Base-by-base conservation (phyloP, 2,113 vertebrate genomes). In the Panthera uncia region DNA sequence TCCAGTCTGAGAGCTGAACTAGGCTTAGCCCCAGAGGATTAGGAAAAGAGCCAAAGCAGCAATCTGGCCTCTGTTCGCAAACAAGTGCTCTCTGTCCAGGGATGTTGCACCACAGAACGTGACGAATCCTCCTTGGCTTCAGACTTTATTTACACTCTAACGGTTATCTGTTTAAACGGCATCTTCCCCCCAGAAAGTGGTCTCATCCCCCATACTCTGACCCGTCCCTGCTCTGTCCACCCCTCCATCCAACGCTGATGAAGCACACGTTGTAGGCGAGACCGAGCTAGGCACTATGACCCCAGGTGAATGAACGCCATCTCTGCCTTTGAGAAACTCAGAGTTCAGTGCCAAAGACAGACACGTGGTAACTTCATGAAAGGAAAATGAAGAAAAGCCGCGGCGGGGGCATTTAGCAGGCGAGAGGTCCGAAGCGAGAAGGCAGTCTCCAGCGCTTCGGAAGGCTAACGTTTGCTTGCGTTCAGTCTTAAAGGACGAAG, bases 371-470 rank as follows among this genome's bases (percentile, higher is more conserved):
- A 66, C 5, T 16, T 74, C 80, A 93, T 29, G 76, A 71, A 82
- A 89, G 38, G 10, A 84, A 93, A 85, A 81, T 27, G n/a, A 90
- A 86, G 48, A 79, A 88, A 81, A 69, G 36, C 16, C 89, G 94
- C 78, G 48, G 23, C 45, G 36, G 65, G 36, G 71, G 48, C 90
- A 74, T 81, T 84, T 57, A 91, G 65, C 36, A 57, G 27, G 86
- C 50, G 50, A 61, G 41, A 86, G 69, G 4, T 41, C 19, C 84
- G 71, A 95, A 80, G n/a, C 52, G 21, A 74, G 48, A 93, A 91
- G 48, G 48, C 27, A 66, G 5, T 38, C 36, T 65, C 45, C 41
- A 89, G 7, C 33, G 66, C 50, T 89, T 73, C 15, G 8, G 38
- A 94, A 94, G 36, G 36, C 66, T 85, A 18, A 71, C 41, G 25